Conservation (phyloP, 2,797 vertebrate genomes). For the Eptatretus atami region DNA sequence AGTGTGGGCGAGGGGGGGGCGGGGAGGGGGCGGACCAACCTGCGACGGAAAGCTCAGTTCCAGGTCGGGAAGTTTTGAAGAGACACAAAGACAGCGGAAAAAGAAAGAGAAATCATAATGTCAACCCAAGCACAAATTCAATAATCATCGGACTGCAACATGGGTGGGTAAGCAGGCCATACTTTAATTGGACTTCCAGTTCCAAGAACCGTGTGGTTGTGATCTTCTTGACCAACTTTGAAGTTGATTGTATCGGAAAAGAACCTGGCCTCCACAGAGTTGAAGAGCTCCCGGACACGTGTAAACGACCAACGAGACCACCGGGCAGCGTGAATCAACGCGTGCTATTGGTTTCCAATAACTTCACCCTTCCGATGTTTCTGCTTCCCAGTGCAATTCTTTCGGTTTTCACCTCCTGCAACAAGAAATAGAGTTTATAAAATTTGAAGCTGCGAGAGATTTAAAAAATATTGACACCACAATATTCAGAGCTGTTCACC, state of each 20-base stretch:
- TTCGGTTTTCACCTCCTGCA: conserved; percentile 10
- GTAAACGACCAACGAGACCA: conserved; percentile 25
- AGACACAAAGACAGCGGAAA: conserved; percentile 14
- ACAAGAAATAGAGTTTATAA: no score
- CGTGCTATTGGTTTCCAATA: conserved; percentile 18
- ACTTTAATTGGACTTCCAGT: conserved; percentile 23
- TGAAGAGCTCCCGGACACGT: conserved; percentile 42
- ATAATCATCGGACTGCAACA: background rate
- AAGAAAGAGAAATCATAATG: conserved; percentile 5
- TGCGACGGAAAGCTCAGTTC: no score
- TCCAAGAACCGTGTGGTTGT: conserved; percentile 50
- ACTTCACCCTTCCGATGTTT: conserved; percentile 27
- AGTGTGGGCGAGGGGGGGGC: no score
- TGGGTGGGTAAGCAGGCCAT: conserved; percentile 19
- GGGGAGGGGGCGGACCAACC: no score
- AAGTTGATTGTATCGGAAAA: conserved; percentile 29
- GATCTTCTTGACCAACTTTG: conserved; percentile 25
- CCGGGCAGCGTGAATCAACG: conserved; percentile 30
- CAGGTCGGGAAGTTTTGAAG: conserved; percentile 44
- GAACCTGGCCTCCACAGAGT: conserved; percentile 19
- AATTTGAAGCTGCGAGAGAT: no score
- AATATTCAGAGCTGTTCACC: no score
- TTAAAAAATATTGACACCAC: no score
- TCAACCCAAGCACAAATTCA: background rate
- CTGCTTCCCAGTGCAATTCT: conserved; percentile 18